Percentiles rank a stretch among this genome's conserved stretches.
These are phyloP conservation scores for Furnarius figulus DNA, from an alignment of 2,113 vertebrate genomes.

Conservation along the genomic window DNA sequence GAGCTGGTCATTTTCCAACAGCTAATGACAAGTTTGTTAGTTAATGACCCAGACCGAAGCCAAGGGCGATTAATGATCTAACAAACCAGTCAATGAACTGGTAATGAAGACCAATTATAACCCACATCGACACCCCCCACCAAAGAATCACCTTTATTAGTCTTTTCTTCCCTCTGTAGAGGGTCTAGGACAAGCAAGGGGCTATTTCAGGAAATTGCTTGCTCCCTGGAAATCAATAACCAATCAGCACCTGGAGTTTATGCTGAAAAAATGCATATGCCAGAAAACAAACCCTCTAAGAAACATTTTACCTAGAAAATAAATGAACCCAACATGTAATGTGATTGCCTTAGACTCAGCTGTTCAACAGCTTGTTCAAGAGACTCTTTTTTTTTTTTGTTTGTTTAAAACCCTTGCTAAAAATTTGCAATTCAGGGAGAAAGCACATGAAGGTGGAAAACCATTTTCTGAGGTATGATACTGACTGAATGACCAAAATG, in stretches of 20 bases:
- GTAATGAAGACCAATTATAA: conserved; percentile 55
- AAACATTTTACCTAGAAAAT: conserved; percentile 36
- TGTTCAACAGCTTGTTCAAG: not conserved
- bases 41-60: conserved; percentile 56
- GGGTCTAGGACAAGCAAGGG: not conserved
- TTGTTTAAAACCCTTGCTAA: not conserved
- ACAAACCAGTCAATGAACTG: conserved; percentile 35
- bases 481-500: not conserved
- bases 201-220: not conserved
- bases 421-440: not conserved
- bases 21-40: conserved; percentile 48
- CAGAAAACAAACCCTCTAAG: conserved; percentile 10
- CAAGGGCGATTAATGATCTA: conserved; percentile 56
- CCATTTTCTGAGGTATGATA: not conserved
- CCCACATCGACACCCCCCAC: not conserved
- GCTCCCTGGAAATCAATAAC: conserved; percentile 43
- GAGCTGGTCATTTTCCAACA: conserved; percentile 31
- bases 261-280: not conserved
- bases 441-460: not conserved
- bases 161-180: not conserved
- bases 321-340: not conserved
- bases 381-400: not conserved
- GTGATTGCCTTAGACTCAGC: conserved; percentile 1
- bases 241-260: conserved; percentile 25
- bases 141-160: not conserved